These are phyloP conservation scores for Holacanthella duospinosa DNA, from an alignment of 2,888 invertebrate species.

Conservation along the genomic window DNA sequence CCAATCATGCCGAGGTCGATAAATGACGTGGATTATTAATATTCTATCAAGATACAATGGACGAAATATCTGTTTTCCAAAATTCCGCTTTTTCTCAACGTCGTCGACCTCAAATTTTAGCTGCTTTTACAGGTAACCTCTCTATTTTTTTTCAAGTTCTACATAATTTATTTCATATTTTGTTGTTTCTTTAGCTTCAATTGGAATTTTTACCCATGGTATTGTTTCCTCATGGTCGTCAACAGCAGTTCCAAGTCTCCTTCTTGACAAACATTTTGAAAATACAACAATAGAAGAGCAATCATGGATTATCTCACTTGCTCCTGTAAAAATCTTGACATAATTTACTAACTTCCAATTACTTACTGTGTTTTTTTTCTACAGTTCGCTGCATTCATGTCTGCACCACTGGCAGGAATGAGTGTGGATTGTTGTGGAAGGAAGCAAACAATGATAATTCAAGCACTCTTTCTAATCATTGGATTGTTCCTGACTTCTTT, in stretches of 20 bases:
- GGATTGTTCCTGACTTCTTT: slow-evolving; percentile 9
- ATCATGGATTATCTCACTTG: slow-evolving; percentile 3
- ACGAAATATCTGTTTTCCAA: neutral
- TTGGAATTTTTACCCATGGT: neutral
- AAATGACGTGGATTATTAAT: no score
- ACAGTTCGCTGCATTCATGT: slow-evolving; percentile 10
- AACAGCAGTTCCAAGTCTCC: neutral
- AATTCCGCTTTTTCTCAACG: neutral
- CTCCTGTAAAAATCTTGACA: neutral
- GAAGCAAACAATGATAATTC: slow-evolving; percentile 6
- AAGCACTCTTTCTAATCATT: neutral
- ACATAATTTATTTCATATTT: neutral
- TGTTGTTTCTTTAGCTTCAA: neutral
- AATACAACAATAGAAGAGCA: neutral
- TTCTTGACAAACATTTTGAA: neutral
- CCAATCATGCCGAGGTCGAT: no score
- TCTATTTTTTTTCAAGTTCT: neutral
- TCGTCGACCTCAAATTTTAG: neutral
- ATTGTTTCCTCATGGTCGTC: neutral
- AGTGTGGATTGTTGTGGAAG: slow-evolving; percentile 10
- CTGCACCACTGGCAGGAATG: slow-evolving; percentile 3
- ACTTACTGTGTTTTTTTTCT: neutral
- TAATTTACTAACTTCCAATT: neutral
- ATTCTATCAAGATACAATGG: no score
- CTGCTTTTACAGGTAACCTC: neutral